Percentiles rank a stretch among this genome's conserved stretches.
Evolutionary conservation across 2,113 vertebrate genomes (phyloP).

Genomic region (Nothocercus julius): DNA sequence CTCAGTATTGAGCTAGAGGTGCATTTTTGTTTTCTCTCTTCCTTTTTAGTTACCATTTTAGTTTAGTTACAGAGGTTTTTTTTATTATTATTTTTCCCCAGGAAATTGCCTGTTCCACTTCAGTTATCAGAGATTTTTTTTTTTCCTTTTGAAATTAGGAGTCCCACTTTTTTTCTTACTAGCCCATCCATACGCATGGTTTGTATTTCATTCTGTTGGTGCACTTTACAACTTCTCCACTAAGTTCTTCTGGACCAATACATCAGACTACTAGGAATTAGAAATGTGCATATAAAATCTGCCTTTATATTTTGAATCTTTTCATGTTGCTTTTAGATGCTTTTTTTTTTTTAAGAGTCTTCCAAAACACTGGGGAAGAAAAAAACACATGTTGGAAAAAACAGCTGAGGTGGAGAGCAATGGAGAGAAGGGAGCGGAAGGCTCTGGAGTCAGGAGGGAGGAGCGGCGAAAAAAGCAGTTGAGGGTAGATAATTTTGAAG

Average conservation of each 20-base stretch:
- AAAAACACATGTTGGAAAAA: too few relatives aligned
- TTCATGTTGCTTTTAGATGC: fast-evolving
- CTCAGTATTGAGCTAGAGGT: neutral
- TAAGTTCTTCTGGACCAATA: neutral
- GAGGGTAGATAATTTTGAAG: neutral
- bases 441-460: neutral
- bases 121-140: neutral
- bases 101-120: neutral
- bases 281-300: neutral
- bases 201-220: neutral
- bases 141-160: neutral
- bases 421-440: too few relatives aligned
- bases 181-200: neutral
- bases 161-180: neutral
- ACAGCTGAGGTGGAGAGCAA: neutral
- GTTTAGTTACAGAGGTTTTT: too few relatives aligned
- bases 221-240: neutral
- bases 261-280: neutral
- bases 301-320: neutral
- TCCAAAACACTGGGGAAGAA: neutral
- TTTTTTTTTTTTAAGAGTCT: neutral
- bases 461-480: neutral
- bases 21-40: neutral
- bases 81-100: too few relatives aligned
- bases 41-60: neutral